A percentile compares a stretch with the other conserved stretches of the same genome.
These are phyloP conservation scores for Polyploca ridens DNA, from an alignment of 2,888 invertebrate species.

Conservation along the genomic window DNA sequence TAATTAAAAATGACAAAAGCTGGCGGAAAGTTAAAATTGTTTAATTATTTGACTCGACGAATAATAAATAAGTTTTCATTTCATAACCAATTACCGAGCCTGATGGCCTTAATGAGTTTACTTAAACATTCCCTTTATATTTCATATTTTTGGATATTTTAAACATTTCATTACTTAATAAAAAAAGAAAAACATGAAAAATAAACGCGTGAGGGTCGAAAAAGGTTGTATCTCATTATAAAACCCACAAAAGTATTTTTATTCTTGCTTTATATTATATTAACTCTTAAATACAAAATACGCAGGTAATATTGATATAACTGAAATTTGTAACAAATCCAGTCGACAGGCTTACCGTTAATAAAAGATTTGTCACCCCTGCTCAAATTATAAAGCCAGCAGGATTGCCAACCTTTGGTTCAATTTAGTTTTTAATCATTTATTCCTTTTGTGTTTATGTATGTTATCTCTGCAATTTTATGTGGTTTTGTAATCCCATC, in stretches of 20 bases:
- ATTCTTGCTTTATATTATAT: not conserved
- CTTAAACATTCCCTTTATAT: not conserved
- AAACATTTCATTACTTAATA: too few relatives aligned
- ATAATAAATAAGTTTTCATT: not conserved
- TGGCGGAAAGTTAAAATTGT: not conserved
- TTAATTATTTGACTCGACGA: slow-evolving; percentile 1
- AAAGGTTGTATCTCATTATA: not conserved
- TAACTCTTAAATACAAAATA: not conserved
- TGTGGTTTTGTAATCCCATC: slow-evolving; percentile 7
- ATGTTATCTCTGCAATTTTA: slow-evolving; percentile 15
- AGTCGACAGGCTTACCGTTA: not conserved
- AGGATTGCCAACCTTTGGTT: slow-evolving; percentile 22
- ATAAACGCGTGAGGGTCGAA: too few relatives aligned
- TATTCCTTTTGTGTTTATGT: slow-evolving; percentile 21
- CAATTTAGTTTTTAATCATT: slow-evolving; percentile 28
- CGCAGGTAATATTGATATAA: not conserved
- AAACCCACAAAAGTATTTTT: not conserved
- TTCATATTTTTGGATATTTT: not conserved
- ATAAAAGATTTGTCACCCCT: slow-evolving; percentile 21
- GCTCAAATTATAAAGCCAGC: slow-evolving; percentile 29
- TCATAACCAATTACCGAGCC: not conserved
- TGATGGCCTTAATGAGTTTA: not conserved
- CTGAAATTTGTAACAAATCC: not conserved
- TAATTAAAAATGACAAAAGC: not conserved
- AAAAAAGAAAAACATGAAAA: too few relatives aligned